phyloP scores from a whole-genome alignment of 2,797 vertebrate species.

The Gambusia yucatana region DNA sequence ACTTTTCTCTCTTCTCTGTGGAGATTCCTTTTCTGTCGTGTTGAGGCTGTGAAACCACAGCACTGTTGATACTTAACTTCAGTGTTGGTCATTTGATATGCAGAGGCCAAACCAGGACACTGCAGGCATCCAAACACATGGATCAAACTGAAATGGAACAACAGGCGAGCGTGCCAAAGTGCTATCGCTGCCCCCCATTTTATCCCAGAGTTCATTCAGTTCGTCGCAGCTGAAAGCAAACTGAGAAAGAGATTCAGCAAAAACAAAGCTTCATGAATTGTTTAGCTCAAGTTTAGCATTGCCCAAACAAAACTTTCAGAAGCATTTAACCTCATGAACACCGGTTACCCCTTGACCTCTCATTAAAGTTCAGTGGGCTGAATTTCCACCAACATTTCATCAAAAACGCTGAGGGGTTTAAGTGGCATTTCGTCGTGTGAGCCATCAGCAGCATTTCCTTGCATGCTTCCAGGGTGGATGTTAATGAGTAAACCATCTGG shows the following conservation, averaged over 20 bases:
- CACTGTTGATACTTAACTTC: slow-evolving; percentile 48
- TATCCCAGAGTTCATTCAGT: slow-evolving; percentile 57
- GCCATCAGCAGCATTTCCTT: slow-evolving; percentile 19
- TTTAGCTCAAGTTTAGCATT: background rate
- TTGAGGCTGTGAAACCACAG: slow-evolving; percentile 38
- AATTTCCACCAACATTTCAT: slow-evolving; percentile 13
- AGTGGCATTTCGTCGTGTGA: slow-evolving; percentile 11
- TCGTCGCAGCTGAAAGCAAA: slow-evolving; percentile 41
- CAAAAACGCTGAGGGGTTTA: slow-evolving; percentile 8
- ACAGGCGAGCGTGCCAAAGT: slow-evolving; percentile 54
- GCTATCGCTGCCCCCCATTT: slow-evolving; percentile 15
- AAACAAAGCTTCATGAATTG: slow-evolving; percentile 20
- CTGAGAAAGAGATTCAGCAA: slow-evolving; percentile 24
- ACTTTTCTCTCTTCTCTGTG: background rate
- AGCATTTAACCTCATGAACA: background rate
- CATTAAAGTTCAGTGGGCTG: slow-evolving; percentile 18
- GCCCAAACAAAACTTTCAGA: background rate
- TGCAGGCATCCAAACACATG: slow-evolving; percentile 62
- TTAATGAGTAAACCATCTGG: slow-evolving; percentile 71
- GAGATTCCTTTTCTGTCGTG: slow-evolving; percentile 9
- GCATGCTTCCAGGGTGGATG: slow-evolving; percentile 46
- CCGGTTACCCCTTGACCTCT: background rate
- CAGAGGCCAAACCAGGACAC: slow-evolving; percentile 62
- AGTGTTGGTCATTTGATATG: slow-evolving; percentile 52
- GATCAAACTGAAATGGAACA: slow-evolving; percentile 69